These are phyloP conservation scores for Rhodeus uyekii DNA, from an alignment of 2,797 vertebrate species.

Conservation along the genomic window DNA sequence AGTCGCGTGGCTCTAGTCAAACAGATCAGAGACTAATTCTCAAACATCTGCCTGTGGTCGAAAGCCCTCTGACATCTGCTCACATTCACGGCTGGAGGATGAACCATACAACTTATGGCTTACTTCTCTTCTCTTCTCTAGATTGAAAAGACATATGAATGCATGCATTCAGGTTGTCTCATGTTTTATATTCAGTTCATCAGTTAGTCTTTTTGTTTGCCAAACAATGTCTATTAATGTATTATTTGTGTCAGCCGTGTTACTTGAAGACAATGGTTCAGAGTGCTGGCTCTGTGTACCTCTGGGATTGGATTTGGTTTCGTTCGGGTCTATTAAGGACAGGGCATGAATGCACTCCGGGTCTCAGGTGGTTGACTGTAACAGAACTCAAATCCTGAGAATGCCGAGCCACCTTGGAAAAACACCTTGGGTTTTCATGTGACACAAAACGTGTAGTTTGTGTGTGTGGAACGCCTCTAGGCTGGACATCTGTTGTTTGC, in stretches of 20 bases:
- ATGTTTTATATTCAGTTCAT: constrained; percentile 66
- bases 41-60: constrained; percentile 76
- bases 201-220: too few relatives aligned
- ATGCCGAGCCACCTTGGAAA: constrained; percentile 58
- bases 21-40: constrained; percentile 68
- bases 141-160: neutral
- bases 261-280: neutral
- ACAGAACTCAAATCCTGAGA: constrained; percentile 75
- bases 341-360: constrained; percentile 56
- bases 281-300: neutral
- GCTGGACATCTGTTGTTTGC: constrained; percentile 88
- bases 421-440: constrained; percentile 55
- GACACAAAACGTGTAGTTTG: constrained; percentile 62
- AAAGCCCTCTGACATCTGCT: constrained; percentile 81
- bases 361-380: constrained; percentile 73
- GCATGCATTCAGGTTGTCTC: neutral
- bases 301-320: constrained; percentile 50
- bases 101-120: constrained; percentile 6
- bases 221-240: neutral
- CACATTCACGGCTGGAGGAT: constrained; percentile 37
- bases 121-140: neutral
- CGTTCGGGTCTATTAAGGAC: constrained; percentile 61
- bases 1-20: constrained; percentile 68
- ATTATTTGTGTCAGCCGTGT: neutral
- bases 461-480: constrained; percentile 73